Percentiles rank a stretch among this genome's conserved stretches.
These are phyloP conservation scores for Colletes collaris DNA, from an alignment of 2,888 invertebrate genomes.

Conservation along the genomic window DNA sequence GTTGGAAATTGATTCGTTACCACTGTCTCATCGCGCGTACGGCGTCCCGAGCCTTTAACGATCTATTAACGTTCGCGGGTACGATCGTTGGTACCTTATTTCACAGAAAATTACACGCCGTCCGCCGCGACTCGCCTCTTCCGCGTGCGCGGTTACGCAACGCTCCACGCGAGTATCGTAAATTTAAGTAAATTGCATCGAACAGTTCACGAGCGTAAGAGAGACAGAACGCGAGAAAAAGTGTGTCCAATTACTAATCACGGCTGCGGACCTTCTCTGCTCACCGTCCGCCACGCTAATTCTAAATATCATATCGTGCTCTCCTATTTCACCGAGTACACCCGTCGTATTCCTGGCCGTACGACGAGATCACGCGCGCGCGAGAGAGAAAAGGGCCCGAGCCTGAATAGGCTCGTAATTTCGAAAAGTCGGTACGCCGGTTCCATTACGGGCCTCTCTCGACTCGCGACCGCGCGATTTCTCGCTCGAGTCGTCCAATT, in stretches of 20 bases:
- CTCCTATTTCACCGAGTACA: slow-evolving; percentile 13
- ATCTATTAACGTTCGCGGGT: slow-evolving; percentile 32
- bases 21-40: slow-evolving; percentile 26
- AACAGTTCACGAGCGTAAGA: slow-evolving; percentile 2
- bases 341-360: neutral
- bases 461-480: slow-evolving; percentile 32
- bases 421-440: slow-evolving; percentile 36
- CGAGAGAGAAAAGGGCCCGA: neutral
- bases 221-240: slow-evolving; percentile 14
- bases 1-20: slow-evolving; percentile 46
- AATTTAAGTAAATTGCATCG: slow-evolving; percentile 37
- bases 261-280: neutral
- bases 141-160: slow-evolving; percentile 50
- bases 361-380: neutral
- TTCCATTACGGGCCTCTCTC: slow-evolving; percentile 24
- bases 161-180: slow-evolving; percentile 17
- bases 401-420: slow-evolving; percentile 55
- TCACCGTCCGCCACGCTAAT: slow-evolving; percentile 28
- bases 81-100: slow-evolving; percentile 38
- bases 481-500: slow-evolving; percentile 57
- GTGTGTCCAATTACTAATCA: slow-evolving; percentile 43
- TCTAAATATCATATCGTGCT: slow-evolving; percentile 41
- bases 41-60: slow-evolving; percentile 29
- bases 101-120: slow-evolving; percentile 43
- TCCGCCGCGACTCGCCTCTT: slow-evolving; percentile 25